Evolutionary conservation across 2,888 invertebrate genomes (phyloP).

Genomic region (Antheraea assamensis): DNA sequence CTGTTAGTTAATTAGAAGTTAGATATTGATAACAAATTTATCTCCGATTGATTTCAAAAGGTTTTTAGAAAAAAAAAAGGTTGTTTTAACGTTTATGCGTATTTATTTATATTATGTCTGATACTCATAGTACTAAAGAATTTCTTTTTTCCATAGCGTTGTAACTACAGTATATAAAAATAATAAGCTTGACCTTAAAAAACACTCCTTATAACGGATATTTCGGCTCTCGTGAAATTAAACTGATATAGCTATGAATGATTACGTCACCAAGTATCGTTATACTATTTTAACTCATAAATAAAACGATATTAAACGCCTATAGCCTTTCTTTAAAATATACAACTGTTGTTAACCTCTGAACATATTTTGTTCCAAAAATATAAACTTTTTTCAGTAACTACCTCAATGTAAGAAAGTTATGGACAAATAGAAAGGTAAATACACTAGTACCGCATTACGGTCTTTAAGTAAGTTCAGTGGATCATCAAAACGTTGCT

Average conservation of each 20-base stretch:
- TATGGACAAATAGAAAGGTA: neutral
- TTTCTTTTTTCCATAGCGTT: neutral
- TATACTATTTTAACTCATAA: neutral
- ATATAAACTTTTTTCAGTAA: neutral
- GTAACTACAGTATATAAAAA: neutral
- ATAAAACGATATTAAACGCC: neutral
- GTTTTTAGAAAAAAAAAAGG: too few species aligned
- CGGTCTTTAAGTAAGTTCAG: conserved; percentile 31
- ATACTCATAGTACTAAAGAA: neutral
- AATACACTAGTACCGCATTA: conserved; percentile 18
- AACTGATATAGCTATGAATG: neutral
- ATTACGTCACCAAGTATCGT: neutral
- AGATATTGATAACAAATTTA: neutral
- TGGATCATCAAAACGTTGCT: conserved; percentile 56
- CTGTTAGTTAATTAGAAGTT: too few species aligned
- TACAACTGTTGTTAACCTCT: neutral
- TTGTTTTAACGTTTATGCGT: neutral
- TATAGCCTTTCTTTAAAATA: neutral
- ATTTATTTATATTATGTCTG: neutral
- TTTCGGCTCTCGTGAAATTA: neutral
- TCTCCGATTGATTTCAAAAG: neutral
- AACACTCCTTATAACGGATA: neutral
- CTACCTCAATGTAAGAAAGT: neutral
- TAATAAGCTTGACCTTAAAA: neutral
- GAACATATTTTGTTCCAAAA: neutral